Evolutionary conservation across 2,888 invertebrate species (phyloP), one percentile per base, ranked within the genome.

Genomic region (Polydrusus tereticollis): DNA sequence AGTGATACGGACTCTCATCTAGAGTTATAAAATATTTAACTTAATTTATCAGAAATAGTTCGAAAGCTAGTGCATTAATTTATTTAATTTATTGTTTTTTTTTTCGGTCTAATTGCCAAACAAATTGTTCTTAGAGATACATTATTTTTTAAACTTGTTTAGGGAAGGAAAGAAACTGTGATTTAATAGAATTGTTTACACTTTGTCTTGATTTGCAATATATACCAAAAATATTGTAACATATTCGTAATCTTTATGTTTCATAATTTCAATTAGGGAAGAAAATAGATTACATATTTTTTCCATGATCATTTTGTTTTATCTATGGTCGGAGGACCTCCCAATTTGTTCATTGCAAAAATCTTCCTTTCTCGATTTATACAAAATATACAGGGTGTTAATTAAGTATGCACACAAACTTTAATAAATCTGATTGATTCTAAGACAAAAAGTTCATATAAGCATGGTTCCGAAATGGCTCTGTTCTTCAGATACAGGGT

Each of bases 21-120:
- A 64, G 82, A 83, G 77, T 78, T 84, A 74, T 83, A 84, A 55
- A 18, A 55, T n/a, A n/a, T 21, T 16, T 79, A 76, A 50, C 6
- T 60, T 47, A 36, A 67, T 63, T 55, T 72, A 75, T 66, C 65
- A 66, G 60, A 73, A 70, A 45, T 65, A 52, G 63, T 63, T 72
- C 68, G 41, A 74, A 73, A 70, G 73, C 69, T 72, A 72, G 75
- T 75, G 76, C 74, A 72, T 74, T 74, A 72, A 72, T 72, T 67
- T 55, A 64, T 26, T 69, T 71, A 68, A 70, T 71, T 66, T 67
- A 65, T 72, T 64, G 36, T 65, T 43, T 70, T 58, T 41, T 58
- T 10, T 59, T 14, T 26, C 50, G 36, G 16, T 50, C 52, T 33
- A 36, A 69, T 64, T 62, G 60, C 55, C 33, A 47, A 64, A 57